Percentiles rank a stretch among this genome's conserved stretches.
Conservation (phyloP, 2,888 invertebrate species). For the Tenthredo mesomela region DNA sequence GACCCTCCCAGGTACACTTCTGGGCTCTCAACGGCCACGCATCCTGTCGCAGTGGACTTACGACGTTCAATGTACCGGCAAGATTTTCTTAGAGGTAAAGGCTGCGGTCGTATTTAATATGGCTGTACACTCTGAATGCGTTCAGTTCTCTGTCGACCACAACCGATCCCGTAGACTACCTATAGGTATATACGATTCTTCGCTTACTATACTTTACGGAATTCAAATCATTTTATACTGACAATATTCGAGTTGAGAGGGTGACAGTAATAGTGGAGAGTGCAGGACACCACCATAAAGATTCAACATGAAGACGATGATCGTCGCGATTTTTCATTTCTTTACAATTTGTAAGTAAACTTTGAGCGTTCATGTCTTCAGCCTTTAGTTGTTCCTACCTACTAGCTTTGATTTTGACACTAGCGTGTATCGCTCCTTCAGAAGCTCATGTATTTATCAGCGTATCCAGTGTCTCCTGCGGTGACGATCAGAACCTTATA, state of each 20-base stretch:
- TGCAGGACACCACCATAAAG: neutral
- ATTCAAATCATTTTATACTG: neutral
- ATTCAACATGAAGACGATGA: neutral
- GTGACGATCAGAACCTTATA: neutral
- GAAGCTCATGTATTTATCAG: neutral
- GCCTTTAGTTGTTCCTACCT: neutral
- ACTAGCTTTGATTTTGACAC: neutral
- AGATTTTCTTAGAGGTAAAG: slow-evolving; percentile 29
- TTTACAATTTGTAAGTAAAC: slow-evolving; percentile 29
- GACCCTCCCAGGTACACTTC: slow-evolving; percentile 22
- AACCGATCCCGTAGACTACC: slow-evolving; percentile 48
- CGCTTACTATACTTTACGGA: neutral
- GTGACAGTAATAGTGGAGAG: slow-evolving; percentile 11
- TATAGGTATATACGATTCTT: slow-evolving; percentile 14
- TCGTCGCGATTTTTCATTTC: slow-evolving; percentile 2
- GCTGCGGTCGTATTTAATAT: slow-evolving; percentile 66
- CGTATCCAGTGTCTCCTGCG: neutral
- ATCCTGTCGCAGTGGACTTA: slow-evolving; percentile 39
- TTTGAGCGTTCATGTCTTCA: neutral
- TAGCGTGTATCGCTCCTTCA: neutral
- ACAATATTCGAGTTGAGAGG: neutral
- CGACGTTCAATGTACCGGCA: neutral
- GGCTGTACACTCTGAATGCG: slow-evolving; percentile 63
- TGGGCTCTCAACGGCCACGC: slow-evolving; percentile 6
- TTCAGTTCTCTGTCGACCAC: slow-evolving; percentile 68